Base-by-base conservation (phyloP, 2,113 vertebrate genomes). In the Macrotus californicus region DNA sequence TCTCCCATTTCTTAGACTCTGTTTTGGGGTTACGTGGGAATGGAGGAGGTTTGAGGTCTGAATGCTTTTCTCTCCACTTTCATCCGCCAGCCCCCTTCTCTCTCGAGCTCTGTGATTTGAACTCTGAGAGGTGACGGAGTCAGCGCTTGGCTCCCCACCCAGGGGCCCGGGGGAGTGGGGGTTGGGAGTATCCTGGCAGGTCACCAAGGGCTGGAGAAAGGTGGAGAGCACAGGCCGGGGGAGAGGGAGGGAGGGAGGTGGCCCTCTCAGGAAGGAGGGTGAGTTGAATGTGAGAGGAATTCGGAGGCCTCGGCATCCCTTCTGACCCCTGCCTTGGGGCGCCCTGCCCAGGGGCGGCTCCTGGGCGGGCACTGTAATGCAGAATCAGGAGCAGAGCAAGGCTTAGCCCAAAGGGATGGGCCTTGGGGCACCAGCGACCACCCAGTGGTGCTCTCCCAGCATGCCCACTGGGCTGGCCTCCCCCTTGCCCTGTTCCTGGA, bases 341-440 rank as follows among this genome's bases (percentile, higher is more conserved):
- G 21, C 39, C 39, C 39, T 26, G 41, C 75, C 39, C 54, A 1
- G 15, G 56, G 29, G 77, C 50, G 39, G 12, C 36, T 39, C 14
- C 0, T 50, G 31, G 77, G 61, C 29, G 31, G 77, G 61, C n/a
- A 46, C 19, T 0, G 5, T 64, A 31, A 18, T 5, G 50, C 12
- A 2, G 0, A 12, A 0, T 12, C 26, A 4, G 9, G 43, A 59
- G 34, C 11, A 7, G 9, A 64, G 48, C 22, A 0, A 15, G 34
- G 72, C 46, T 56, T 21, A 39, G n/a, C 54, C 41, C 31, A 7
- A 4, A 86, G 56, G 56, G 43, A 21, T 7, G 85, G 36, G 46
- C 29, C 34, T 48, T 22, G 64, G 19, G 79, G 43, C 7, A 5
- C 13, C 22, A 48, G 79, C 0, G 0, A 24, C 41, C 75, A 24